Conservation (phyloP, 2,888 invertebrate genomes). For the Dermolepida albohirtum region DNA sequence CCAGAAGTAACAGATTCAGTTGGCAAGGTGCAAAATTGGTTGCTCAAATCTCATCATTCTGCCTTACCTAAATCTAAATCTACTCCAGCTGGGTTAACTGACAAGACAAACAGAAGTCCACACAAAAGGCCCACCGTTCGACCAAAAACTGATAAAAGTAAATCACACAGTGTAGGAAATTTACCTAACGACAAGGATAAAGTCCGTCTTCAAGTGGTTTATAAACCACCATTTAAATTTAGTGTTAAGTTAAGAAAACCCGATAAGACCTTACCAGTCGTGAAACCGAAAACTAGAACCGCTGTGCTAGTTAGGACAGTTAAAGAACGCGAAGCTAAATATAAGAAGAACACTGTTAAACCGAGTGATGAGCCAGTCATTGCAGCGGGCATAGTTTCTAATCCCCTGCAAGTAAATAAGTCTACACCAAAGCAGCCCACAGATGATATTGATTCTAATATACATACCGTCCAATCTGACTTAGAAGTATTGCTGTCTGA, state of each 20-base stretch:
- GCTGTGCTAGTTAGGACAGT: constrained; percentile 66
- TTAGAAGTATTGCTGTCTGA: constrained; percentile 71
- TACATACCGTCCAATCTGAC: constrained; percentile 73
- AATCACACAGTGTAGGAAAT: constrained; percentile 75
- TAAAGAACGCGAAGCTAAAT: constrained; percentile 52
- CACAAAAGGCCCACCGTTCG: constrained; percentile 66
- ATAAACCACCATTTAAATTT: constrained; percentile 89
- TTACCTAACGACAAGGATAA: constrained; percentile 73
- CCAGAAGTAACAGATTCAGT: constrained; percentile 69
- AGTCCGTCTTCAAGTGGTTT: constrained; percentile 85
- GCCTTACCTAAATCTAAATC: constrained; percentile 86
- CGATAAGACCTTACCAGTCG: constrained; percentile 67
- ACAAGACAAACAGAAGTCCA: constrained; percentile 68
- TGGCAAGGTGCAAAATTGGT: constrained; percentile 89
- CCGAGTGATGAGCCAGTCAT: constrained; percentile 58
- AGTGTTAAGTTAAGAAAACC: constrained; percentile 82
- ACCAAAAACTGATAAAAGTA: constrained; percentile 70
- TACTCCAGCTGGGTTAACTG: constrained; percentile 80
- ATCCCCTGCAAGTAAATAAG: constrained; percentile 48
- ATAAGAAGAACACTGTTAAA: constrained; percentile 55
- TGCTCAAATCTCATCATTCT: constrained; percentile 78
- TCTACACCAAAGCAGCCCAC: constrained; percentile 47
- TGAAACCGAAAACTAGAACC: constrained; percentile 60
- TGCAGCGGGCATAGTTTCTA: constrained; percentile 41
- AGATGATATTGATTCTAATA: constrained; percentile 68